Percentiles rank a stretch among this genome's conserved stretches.
These are phyloP conservation scores for Lophochroa leadbeateri DNA, from an alignment of 2,113 vertebrate genomes.

Conservation along the genomic window DNA sequence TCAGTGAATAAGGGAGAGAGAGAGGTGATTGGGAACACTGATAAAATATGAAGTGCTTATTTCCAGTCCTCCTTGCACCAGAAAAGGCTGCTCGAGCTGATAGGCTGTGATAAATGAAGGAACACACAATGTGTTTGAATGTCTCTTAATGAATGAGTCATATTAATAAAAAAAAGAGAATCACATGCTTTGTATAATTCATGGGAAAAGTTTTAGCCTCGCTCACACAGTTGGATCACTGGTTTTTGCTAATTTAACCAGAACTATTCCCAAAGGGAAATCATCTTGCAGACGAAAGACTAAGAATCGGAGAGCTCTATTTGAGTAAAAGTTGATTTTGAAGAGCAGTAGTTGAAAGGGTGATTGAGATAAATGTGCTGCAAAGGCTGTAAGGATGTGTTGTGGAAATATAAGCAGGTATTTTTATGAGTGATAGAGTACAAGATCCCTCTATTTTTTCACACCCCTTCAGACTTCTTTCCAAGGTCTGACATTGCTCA, in stretches of 20 bases:
- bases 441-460: neutral
- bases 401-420: neutral
- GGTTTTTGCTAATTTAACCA: neutral
- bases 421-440: neutral
- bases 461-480: neutral
- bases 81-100: neutral
- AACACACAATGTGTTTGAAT: conserved; percentile 13
- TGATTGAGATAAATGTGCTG: neutral
- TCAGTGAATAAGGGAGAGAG: neutral
- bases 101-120: conserved; percentile 21
- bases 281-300: neutral
- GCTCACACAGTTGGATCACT: neutral
- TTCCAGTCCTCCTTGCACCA: conserved; percentile 1
- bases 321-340: neutral
- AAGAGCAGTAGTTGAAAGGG: neutral
- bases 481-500: neutral
- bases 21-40: neutral
- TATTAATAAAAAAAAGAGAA: neutral
- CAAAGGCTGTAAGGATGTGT: neutral
- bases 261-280: neutral
- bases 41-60: conserved; percentile 40
- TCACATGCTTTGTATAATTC: neutral
- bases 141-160: conserved; percentile 55
- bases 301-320: neutral
- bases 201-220: conserved; percentile 12